Conservation (phyloP, 2,888 invertebrate genomes). For the Drosophila vallismaia region DNA sequence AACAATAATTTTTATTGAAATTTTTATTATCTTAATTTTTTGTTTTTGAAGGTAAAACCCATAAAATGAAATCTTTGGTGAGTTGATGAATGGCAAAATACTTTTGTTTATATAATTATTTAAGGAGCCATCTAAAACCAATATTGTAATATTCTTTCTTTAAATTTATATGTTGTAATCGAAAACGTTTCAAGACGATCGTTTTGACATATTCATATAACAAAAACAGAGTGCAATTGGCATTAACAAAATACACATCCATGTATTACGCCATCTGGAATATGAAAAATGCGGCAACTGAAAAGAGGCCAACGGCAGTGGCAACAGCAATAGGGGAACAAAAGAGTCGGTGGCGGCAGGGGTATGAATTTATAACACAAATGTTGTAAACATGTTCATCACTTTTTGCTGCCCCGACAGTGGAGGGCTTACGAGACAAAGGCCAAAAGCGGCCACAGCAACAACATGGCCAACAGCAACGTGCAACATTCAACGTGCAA, state of each 20-base stretch:
- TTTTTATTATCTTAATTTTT: no score
- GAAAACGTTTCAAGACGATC: constrained; percentile 8
- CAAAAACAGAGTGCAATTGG: constrained; percentile 64
- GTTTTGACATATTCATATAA: constrained; percentile 75
- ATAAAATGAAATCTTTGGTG: no score
- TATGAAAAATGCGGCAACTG: constrained; percentile 34
- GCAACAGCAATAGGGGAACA: constrained; percentile 17
- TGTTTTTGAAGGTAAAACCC: no score
- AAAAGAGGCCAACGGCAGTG: constrained; percentile 30
- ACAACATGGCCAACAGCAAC: constrained; percentile 48
- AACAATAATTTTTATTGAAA: no score
- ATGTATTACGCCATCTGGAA: constrained; percentile 60
- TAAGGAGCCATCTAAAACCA: no score
- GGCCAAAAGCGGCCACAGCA: constrained; percentile 53
- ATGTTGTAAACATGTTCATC: constrained; percentile 68
- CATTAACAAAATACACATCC: constrained; percentile 54
- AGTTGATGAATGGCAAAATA: no score
- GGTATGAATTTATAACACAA: constrained; percentile 61
- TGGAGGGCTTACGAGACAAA: constrained; percentile 55
- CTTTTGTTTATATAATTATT: no score
- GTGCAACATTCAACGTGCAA: constrained; percentile 66
- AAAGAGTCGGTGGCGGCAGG: constrained; percentile 13
- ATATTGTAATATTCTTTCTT: no score
- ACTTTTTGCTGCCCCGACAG: constrained; percentile 56
- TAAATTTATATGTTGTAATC: no score